Conservation (phyloP, 1,140 invertebrate genomes). For the Caenorhabditis inopinata region DNA sequence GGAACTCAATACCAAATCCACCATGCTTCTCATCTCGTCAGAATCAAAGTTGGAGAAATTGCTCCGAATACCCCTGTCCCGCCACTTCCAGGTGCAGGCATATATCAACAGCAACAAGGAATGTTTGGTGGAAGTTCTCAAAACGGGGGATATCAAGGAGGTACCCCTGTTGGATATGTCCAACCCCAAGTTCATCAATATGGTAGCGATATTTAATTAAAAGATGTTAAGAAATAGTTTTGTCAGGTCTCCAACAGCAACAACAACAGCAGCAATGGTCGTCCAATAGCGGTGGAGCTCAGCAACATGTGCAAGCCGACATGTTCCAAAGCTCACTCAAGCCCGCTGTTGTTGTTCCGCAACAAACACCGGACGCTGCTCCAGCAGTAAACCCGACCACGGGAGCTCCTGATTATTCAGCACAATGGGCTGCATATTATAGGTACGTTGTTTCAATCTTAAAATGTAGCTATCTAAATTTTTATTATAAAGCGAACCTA, state of each 20-base stretch:
- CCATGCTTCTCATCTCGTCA: slow-evolving; percentile 88
- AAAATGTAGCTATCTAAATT: too few species aligned
- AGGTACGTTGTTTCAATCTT: slow-evolving; percentile 69
- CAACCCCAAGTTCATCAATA: slow-evolving; percentile 30
- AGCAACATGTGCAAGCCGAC: not conserved
- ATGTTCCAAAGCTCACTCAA: not conserved
- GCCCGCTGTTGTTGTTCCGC: slow-evolving; percentile 67
- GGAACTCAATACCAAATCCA: slow-evolving; percentile 90
- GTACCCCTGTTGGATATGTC: not conserved
- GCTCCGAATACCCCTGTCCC: slow-evolving; percentile 62
- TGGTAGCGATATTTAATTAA: not conserved
- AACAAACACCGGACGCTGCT: slow-evolving; percentile 25
- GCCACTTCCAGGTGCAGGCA: slow-evolving; percentile 48
- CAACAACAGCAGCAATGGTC: not conserved
- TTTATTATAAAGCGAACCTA: too few species aligned
- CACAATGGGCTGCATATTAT: slow-evolving; percentile 99
- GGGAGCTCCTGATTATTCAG: slow-evolving; percentile 85
- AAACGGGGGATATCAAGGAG: slow-evolving; percentile 7
- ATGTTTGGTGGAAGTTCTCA: not conserved
- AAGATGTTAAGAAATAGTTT: too few species aligned
- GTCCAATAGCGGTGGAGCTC: slow-evolving; percentile 54
- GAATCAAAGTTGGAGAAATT: slow-evolving; percentile 82
- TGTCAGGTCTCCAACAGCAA: too few species aligned
- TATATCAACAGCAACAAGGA: not conserved
- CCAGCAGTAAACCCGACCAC: slow-evolving; percentile 67